These are phyloP conservation scores for Riparia riparia DNA, from an alignment of 2,113 vertebrate genomes.

Conservation along the genomic window DNA sequence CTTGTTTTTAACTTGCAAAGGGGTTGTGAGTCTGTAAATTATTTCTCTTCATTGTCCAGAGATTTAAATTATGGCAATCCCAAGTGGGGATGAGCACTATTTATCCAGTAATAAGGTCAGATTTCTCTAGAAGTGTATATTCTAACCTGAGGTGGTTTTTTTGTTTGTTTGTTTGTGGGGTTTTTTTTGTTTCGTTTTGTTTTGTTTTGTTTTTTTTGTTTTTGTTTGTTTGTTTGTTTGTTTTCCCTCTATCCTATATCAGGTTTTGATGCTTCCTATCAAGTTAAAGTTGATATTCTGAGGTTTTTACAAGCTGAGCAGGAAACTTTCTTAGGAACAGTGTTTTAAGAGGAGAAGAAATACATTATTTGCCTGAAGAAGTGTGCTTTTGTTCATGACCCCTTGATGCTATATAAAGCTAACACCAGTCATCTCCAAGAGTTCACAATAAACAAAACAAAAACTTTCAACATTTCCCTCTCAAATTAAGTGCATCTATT, in stretches of 20 bases:
- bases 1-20: neutral
- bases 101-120: neutral
- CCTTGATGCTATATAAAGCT: neutral
- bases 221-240: neutral
- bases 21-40: neutral
- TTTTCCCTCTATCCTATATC: neutral
- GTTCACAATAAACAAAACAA: neutral
- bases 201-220: too few relatives aligned
- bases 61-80: neutral
- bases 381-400: neutral
- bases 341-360: neutral
- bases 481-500: neutral
- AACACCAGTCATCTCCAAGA: neutral
- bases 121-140: neutral
- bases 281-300: neutral
- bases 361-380: neutral
- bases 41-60: neutral
- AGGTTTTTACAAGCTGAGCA: neutral
- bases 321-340: neutral
- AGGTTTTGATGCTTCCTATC: neutral
- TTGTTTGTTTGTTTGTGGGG: too few relatives aligned
- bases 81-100: neutral
- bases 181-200: too few relatives aligned
- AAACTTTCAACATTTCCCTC: neutral
- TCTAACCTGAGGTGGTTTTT: neutral